These are phyloP conservation scores for Rhinolophus ferrumequinum DNA, from an alignment of 2,113 vertebrate genomes.

Conservation along the genomic window DNA sequence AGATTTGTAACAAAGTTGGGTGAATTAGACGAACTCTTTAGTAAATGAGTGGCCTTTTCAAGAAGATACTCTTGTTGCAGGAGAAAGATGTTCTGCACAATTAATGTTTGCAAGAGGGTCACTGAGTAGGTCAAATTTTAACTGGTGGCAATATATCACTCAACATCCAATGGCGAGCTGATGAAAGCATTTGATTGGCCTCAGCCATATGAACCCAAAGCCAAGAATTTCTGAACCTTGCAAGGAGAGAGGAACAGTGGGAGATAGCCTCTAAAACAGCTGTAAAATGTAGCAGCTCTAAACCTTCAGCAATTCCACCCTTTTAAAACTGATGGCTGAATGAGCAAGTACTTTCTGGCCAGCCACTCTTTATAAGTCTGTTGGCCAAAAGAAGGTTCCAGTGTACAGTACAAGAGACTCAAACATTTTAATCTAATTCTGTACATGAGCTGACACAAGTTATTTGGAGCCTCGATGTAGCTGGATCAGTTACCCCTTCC, in stretches of 20 bases:
- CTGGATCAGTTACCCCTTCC: not conserved
- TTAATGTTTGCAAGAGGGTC: constrained; percentile 82
- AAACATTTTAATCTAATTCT: constrained; percentile 31
- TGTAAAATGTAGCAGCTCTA: constrained; percentile 55
- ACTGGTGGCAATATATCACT: constrained; percentile 72
- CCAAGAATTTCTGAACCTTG: constrained; percentile 60
- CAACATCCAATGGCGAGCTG: constrained; percentile 69
- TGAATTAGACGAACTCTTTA: constrained; percentile 54
- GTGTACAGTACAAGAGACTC: not conserved
- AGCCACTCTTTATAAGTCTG: not conserved
- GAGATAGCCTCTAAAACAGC: constrained; percentile 53
- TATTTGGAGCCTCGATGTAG: not conserved
- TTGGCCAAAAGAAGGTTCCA: not conserved
- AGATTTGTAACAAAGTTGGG: constrained; percentile 54
- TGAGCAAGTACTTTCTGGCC: not conserved
- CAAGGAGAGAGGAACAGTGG: constrained; percentile 53
- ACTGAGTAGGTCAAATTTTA: constrained; percentile 73
- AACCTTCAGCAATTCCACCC: not conserved
- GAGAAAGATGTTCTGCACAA: constrained; percentile 81
- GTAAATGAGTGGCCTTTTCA: constrained; percentile 44
- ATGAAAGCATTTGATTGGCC: constrained; percentile 71
- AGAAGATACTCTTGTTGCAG: constrained; percentile 61
- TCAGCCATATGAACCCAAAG: constrained; percentile 62
- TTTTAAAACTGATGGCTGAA: not conserved
- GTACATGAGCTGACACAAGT: not conserved